Evolutionary conservation across 1,140 invertebrate species (phyloP).

Genomic region (Cyphomyrmex costatus): DNA sequence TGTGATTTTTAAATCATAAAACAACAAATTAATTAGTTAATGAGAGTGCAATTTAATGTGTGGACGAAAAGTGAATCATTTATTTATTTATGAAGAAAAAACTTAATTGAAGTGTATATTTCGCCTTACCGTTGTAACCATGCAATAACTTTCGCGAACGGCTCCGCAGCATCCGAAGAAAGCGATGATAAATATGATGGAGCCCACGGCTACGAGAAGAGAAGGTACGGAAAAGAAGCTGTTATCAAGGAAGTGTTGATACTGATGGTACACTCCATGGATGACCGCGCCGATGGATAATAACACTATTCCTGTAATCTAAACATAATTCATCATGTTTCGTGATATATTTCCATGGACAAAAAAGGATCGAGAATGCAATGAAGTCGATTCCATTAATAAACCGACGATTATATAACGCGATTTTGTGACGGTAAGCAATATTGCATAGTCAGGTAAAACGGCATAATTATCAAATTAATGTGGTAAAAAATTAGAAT

Average conservation of each 20-base stretch:
- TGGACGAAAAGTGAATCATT: neutral
- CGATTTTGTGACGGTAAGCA: neutral
- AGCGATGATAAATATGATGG: conserved; percentile 93
- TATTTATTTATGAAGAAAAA: neutral
- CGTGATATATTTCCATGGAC: neutral
- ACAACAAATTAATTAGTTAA: neutral
- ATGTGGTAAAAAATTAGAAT: neutral
- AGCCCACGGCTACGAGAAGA: conserved; percentile 92
- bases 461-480: neutral
- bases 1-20: neutral
- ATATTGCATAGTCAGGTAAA: neutral
- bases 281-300: conserved; percentile 90
- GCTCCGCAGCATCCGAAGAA: conserved; percentile 96
- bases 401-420: conserved; percentile 12
- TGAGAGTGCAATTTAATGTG: neutral
- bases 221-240: conserved; percentile 90
- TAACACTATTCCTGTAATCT: conserved; percentile 92
- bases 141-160: conserved; percentile 93
- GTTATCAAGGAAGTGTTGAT: conserved; percentile 89
- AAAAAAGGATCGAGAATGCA: conserved; percentile 22
- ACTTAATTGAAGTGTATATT: neutral
- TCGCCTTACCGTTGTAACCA: conserved; percentile 90
- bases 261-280: conserved; percentile 89
- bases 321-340: conserved; percentile 61
- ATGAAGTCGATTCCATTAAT: neutral